Evolutionary conservation across 2,888 invertebrate species (phyloP).

Genomic region (Apamea epomidion): DNA sequence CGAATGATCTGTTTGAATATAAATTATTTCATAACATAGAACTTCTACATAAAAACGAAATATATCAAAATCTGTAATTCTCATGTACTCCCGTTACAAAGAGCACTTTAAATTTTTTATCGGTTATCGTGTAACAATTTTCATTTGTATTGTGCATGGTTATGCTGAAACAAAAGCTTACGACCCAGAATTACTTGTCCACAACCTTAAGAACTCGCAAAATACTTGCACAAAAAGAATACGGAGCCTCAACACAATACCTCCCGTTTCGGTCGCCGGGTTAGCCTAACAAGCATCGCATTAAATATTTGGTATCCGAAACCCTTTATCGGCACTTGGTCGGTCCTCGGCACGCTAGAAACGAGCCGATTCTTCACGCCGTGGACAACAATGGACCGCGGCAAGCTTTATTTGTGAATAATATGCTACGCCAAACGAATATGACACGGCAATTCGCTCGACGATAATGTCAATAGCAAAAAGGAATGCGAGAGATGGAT

Average conservation of each 20-base stretch:
- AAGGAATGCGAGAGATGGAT: conserved; percentile 48
- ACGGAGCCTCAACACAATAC: conserved; percentile 60
- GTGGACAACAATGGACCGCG: conserved; percentile 81
- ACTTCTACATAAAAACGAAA: neutral
- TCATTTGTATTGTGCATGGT: conserved; percentile 56
- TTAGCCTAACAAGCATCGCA: conserved; percentile 81
- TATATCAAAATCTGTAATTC: conserved; percentile 19
- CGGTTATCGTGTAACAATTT: conserved; percentile 54
- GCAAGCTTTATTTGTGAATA: conserved; percentile 87
- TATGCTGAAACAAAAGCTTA: conserved; percentile 57
- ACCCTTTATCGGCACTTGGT: conserved; percentile 73
- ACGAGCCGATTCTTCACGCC: conserved; percentile 80
- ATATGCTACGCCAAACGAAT: conserved; percentile 84
- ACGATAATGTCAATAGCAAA: conserved; percentile 72
- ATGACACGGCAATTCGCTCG: conserved; percentile 83
- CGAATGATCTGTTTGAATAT: neutral
- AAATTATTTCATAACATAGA: neutral
- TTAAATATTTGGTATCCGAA: conserved; percentile 80
- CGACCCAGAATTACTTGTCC: conserved; percentile 59
- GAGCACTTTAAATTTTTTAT: conserved; percentile 27
- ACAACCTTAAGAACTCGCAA: conserved; percentile 49
- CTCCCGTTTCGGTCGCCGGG: conserved; percentile 64
- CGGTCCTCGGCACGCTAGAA: conserved; percentile 79
- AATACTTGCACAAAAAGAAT: conserved; percentile 53
- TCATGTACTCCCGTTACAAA: conserved; percentile 31